Conservation (phyloP, 2,113 vertebrate genomes). For the Melanocharis versteri region DNA sequence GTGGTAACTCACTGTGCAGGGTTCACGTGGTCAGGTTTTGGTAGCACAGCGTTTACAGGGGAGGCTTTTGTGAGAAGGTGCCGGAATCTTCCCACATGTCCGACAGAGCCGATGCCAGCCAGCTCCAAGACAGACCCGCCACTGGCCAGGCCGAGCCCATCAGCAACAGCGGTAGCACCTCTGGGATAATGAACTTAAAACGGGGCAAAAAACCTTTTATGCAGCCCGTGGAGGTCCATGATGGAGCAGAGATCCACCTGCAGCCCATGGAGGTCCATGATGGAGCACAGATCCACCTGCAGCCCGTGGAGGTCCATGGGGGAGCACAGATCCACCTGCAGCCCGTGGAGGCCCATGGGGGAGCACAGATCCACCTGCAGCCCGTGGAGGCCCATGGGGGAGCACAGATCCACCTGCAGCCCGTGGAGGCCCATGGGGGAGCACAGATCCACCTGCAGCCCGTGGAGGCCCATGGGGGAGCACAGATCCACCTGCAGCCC, state of each 20-base stretch:
- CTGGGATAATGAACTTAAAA: background rate
- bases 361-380: background rate
- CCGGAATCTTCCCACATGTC: background rate
- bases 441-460: background rate
- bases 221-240: background rate
- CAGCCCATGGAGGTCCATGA: rapidly evolving
- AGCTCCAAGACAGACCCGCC: rapidly evolving
- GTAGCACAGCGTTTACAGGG: rapidly evolving
- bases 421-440: rapidly evolving
- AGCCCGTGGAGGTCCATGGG: rapidly evolving
- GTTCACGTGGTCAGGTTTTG: background rate
- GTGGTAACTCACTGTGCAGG: background rate
- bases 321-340: background rate
- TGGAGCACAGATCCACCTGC: background rate
- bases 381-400: rapidly evolving
- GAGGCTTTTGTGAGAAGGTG: background rate
- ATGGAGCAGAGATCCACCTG: background rate
- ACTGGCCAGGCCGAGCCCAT: rapidly evolving
- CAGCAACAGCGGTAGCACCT: rapidly evolving
- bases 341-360: rapidly evolving
- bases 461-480: background rate
- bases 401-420: background rate
- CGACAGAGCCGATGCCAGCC: rapidly evolving
- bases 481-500: background rate
- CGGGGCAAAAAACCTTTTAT: background rate